Conservation (phyloP, 2,113 vertebrate species). For the Eolophus roseicapilla region DNA sequence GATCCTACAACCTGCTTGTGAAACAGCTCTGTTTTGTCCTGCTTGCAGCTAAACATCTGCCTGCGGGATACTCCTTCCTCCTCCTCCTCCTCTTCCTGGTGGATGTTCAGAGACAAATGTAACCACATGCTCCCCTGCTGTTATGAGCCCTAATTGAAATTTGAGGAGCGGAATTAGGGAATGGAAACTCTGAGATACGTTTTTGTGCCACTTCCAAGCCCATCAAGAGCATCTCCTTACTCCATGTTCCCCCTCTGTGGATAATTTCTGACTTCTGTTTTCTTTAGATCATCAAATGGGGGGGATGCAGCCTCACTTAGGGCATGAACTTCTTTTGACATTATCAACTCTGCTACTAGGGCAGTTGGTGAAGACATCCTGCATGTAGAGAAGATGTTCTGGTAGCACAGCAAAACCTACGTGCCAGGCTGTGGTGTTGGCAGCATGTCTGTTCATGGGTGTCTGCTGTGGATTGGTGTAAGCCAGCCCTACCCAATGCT, state of each 20-base stretch:
- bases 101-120: background rate
- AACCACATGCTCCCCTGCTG: background rate
- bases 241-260: background rate
- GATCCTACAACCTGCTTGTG: background rate
- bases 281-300: background rate
- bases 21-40: background rate
- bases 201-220: background rate
- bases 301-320: rapidly evolving
- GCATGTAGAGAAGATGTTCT: background rate
- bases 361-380: background rate
- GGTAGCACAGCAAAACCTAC: background rate
- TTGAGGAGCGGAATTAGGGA: background rate
- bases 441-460: background rate
- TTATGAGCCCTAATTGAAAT: background rate
- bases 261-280: background rate
- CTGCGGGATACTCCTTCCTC: background rate
- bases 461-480: rapidly evolving
- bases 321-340: background rate
- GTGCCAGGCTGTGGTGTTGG: background rate
- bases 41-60: background rate
- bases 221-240: background rate
- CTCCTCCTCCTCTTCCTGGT: background rate
- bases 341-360: background rate
- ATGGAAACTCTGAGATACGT: background rate
- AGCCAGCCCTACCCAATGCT: background rate